Evolutionary conservation across 2,888 invertebrate genomes (phyloP).

Genomic region (Epinotia demarniana): DNA sequence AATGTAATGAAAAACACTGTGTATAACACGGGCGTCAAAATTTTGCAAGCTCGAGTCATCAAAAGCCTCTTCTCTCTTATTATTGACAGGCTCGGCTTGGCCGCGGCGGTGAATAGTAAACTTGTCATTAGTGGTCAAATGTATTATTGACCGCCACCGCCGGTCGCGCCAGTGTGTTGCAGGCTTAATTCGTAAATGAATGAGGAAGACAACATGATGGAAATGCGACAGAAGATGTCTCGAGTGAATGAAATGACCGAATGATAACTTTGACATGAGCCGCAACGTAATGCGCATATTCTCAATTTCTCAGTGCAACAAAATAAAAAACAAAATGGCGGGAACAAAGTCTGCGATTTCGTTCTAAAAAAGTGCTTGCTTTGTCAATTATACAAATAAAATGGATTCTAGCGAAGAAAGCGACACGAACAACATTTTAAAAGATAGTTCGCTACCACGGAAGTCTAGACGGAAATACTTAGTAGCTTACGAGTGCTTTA

Average conservation of each 20-base stretch:
- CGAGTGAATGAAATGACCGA: neutral
- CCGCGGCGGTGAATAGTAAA: too few relatives aligned
- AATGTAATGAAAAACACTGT: too few relatives aligned
- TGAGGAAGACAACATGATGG: neutral
- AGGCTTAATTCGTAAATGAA: too few relatives aligned
- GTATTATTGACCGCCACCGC: too few relatives aligned
- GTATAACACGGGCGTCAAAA: too few relatives aligned
- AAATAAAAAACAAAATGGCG: slow-evolving; percentile 13
- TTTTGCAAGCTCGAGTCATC: too few relatives aligned
- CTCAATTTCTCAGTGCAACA: slow-evolving; percentile 2
- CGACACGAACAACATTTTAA: neutral
- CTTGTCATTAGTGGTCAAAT: too few relatives aligned
- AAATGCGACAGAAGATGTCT: neutral
- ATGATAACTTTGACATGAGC: slow-evolving; percentile 15
- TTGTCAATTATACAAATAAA: slow-evolving; percentile 6
- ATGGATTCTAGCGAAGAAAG: slow-evolving; percentile 29
- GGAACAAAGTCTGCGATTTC: neutral
- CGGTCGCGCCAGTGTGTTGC: too few relatives aligned
- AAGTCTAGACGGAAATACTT: slow-evolving; percentile 26
- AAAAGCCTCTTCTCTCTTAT: too few relatives aligned
- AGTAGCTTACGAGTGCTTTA: slow-evolving; percentile 21
- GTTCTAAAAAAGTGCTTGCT: neutral
- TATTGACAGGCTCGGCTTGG: too few relatives aligned
- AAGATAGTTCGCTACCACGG: neutral
- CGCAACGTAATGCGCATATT: neutral